Conservation (phyloP, 2,113 vertebrate genomes). For the Grus americana region DNA sequence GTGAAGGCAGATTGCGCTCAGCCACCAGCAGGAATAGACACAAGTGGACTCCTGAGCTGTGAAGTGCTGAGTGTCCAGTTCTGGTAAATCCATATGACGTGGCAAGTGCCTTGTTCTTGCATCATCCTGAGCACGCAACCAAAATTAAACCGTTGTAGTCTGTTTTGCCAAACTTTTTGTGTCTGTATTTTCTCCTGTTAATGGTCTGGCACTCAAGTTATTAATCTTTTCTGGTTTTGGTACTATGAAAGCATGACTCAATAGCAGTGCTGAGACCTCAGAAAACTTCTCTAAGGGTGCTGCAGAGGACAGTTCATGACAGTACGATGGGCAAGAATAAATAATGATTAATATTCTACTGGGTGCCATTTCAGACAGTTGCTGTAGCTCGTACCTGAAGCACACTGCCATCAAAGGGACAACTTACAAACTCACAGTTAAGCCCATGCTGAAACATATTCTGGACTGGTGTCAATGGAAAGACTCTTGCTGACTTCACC, state of each 20-base stretch:
- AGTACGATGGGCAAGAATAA: not conserved
- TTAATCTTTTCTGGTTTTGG: not conserved
- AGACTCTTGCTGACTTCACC: not conserved
- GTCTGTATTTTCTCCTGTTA: not conserved
- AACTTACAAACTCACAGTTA: not conserved
- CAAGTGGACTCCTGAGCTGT: not conserved
- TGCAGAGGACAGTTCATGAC: not conserved
- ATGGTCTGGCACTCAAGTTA: not conserved
- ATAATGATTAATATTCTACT: not conserved
- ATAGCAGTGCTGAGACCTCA: not conserved
- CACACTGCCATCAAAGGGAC: not conserved
- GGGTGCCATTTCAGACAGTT: not conserved
- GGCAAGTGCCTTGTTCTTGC: not conserved
- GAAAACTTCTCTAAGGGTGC: not conserved
- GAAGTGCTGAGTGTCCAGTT: not conserved
- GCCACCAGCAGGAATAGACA: not conserved
- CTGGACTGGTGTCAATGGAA: not conserved
- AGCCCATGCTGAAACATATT: not conserved
- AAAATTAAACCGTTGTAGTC: not conserved
- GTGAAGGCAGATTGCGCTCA: accelerated
- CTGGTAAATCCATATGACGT: not conserved
- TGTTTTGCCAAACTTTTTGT: not conserved
- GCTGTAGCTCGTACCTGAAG: not conserved
- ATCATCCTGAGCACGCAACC: not conserved
- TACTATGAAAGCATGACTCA: not conserved